phyloP scores from a whole-genome alignment of 2,888 invertebrate genomes.

The Epinotia demarniana region DNA sequence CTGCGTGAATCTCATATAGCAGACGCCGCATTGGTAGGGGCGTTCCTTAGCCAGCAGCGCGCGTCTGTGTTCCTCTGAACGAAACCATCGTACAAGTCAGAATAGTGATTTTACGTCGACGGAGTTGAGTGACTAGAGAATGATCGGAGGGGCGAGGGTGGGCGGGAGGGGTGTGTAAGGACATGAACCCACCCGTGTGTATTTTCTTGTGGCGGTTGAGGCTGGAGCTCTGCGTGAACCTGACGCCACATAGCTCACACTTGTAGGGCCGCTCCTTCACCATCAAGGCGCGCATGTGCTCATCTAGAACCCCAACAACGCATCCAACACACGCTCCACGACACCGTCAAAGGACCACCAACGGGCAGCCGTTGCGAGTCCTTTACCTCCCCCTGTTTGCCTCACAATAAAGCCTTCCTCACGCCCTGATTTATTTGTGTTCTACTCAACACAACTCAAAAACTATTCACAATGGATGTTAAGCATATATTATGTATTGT shows the following conservation, averaged over 20 bases:
- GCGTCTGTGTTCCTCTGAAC: constrained; percentile 80
- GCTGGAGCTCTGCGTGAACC: constrained; percentile 89
- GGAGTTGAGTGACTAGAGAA: constrained; percentile 50
- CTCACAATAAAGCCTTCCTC: constrained; percentile 76
- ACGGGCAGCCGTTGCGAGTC: constrained; percentile 62
- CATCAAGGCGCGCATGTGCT: constrained; percentile 83
- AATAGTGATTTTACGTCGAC: constrained; percentile 49
- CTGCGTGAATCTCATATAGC: constrained; percentile 87
- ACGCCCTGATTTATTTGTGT: constrained; percentile 77
- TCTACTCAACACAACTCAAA: constrained; percentile 79
- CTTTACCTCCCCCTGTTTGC: constrained; percentile 82
- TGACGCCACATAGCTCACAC: constrained; percentile 88
- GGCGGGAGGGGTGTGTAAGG: constrained; percentile 51
- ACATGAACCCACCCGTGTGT: constrained; percentile 85
- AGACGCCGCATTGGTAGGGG: constrained; percentile 87
- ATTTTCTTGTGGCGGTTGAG: constrained; percentile 89
- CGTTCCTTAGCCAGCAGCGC: constrained; percentile 80
- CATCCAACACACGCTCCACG: constrained; percentile 51
- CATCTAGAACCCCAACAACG: constrained; percentile 80
- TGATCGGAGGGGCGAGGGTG: constrained; percentile 48
- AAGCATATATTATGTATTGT: constrained; percentile 76
- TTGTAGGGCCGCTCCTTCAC: constrained; percentile 86
- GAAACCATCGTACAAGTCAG: constrained; percentile 73
- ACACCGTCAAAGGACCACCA: constrained; percentile 12
- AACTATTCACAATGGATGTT: constrained; percentile 80